phyloP scores from a whole-genome alignment of 2,797 vertebrate genomes.

The Bovichtus diacanthus region DNA sequence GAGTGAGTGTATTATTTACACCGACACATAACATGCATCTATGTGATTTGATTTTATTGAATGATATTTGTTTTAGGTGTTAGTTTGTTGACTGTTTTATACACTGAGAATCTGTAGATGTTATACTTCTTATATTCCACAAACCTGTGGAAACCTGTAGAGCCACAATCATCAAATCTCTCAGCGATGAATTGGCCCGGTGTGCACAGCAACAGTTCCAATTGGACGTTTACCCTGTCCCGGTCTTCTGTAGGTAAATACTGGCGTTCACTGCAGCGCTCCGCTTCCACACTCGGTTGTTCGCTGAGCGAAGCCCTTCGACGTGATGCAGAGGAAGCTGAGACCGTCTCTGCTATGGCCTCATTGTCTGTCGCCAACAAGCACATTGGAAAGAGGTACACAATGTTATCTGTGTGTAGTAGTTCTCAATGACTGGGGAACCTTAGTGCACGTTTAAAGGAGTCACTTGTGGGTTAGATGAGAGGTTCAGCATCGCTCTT shows the following conservation, averaged over 20 bases:
- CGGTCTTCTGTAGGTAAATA: constrained; percentile 89
- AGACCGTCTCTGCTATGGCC: constrained; percentile 97
- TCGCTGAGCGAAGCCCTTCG: constrained; percentile 93
- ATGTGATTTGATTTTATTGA: neutral
- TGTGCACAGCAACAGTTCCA: neutral
- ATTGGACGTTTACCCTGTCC: neutral
- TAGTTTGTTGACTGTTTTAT: neutral
- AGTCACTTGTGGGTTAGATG: neutral
- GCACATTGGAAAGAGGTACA: constrained; percentile 91
- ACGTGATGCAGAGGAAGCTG: constrained; percentile 93
- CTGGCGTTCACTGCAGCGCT: constrained; percentile 92
- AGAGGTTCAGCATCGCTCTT: neutral
- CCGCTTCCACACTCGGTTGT: constrained; percentile 87
- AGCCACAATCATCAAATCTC: neutral
- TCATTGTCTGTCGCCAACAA: constrained; percentile 95
- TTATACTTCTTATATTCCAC: neutral
- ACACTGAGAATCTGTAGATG: neutral
- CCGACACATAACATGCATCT: neutral
- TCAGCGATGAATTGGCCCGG: neutral
- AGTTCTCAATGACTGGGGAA: neutral
- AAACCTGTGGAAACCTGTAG: neutral
- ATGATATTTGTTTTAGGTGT: neutral
- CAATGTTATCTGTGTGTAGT: neutral
- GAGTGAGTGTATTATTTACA: constrained; percentile 84
- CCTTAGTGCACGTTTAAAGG: neutral